A percentile compares a stretch with the other conserved stretches of the same genome.
Conservation (phyloP, 2,113 vertebrate species). For the Cricetomys ansorgei region DNA sequence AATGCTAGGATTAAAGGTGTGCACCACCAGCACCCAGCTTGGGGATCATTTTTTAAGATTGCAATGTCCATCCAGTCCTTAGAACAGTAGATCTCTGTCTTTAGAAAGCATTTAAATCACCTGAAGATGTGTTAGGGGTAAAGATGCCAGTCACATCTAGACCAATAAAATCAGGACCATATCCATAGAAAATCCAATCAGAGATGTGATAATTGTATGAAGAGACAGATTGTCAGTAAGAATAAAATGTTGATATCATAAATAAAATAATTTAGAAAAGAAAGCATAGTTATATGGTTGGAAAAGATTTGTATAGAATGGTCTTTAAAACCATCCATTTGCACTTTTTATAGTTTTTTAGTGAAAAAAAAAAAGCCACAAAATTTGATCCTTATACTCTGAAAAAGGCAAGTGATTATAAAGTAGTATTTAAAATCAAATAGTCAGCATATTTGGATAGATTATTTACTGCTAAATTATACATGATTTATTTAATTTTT, state of each 20-base stretch:
- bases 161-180: not conserved
- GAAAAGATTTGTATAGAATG: not conserved
- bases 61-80: not conserved
- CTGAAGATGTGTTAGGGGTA: not conserved
- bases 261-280: not conserved
- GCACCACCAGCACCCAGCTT: no score
- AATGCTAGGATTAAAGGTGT: no score
- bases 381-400: not conserved
- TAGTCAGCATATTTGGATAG: not conserved
- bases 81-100: not conserved
- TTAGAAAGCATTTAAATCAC: not conserved
- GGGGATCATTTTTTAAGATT: not conserved
- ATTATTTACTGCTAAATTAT: constrained; percentile 2
- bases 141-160: not conserved
- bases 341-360: not conserved
- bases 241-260: constrained; percentile 6
- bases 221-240: not conserved
- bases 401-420: not conserved
- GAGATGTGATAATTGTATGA: not conserved
- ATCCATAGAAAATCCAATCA: not conserved
- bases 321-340: not conserved
- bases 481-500: not conserved
- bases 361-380: not conserved
- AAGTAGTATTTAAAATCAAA: not conserved
- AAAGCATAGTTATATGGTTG: not conserved